Evolutionary conservation across 2,797 vertebrate species (phyloP), one percentile per base, ranked within the genome.

Genomic region (Parotocinclus haroldoi): DNA sequence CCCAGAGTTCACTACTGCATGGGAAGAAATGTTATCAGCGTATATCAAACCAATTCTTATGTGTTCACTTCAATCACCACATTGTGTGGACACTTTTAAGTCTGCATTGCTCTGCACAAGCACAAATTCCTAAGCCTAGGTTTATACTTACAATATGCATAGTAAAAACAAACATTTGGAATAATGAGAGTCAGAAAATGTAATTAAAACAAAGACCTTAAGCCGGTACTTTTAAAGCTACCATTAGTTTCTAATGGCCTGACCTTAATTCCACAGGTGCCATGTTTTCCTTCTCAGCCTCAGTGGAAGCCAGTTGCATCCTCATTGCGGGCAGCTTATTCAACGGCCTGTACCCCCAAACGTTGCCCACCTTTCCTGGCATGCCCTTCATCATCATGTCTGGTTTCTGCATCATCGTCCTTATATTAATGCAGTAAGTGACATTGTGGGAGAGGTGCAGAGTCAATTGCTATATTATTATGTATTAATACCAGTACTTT

Each of bases 301-400:
- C 83, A 37, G 76, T 82, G 48, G 84, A 87, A 72, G 79, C 81
- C 4, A 63, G 75, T 54, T 85, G 82, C 68, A 68, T 83, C 36
- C 58, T 85, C 17, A 55, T 85, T 18, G 69, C 71, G n/a, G 75
- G 66, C 36, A 38, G 17, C 11, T 54, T 83, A 46, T 87, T 87
- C 66, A 82, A 83, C 10, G 72, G 79, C 48, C 76, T 86, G 48
- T 86, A 86, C 73, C 84, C 86, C 39, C 62, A 78, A 64, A 85
- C 82, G 49, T 58, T 87, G 67, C 19, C 76, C 57, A 79, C 77
- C 3, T 76, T 87, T 59, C 82, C 84, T 14, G 83, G 86, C 54
- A 84, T 86, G 78, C 71, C 78, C 45, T 87, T 82, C 42, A 72
- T 87, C 67, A 46, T 83, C 61, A 86, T 87, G 84, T 81, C 82